Evolutionary conservation across 2,113 vertebrate genomes (phyloP), one percentile per base, ranked within the genome.

Genomic region (Syngnathus typhle): DNA sequence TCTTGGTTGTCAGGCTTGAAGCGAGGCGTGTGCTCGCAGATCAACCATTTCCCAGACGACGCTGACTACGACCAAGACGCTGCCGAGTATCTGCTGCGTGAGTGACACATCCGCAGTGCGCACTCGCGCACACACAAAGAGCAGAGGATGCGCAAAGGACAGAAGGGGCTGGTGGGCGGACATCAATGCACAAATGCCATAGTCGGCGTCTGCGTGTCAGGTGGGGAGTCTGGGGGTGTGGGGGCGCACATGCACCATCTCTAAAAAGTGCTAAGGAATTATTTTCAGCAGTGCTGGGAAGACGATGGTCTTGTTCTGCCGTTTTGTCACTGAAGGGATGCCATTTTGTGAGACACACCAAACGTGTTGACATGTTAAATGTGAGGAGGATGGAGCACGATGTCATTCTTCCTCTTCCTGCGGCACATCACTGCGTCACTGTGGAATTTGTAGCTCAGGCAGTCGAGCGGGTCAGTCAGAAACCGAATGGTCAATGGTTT

Each of bases 11-110:
- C 86, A 95, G 94, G 93, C 44, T 46, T 94, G 88, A 94, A 93
- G 83, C 89, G 92, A 88, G 95, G 95, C 5, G 89, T 95, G 63
- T 96, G 95, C 78, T 94, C 94, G 70, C 94, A 95, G 90, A 96
- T 96, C 84, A 95, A 96, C 87, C 95, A 96, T 68, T 96, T 96
- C 78, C 94, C 95, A 1, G 95, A 96, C 27, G 95, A 96, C 78
- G 94, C 93, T 32, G 95, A 96, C 86, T 96, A 96, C 66, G 95
- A 96, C 84, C 95, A 96, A 63, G 94, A 96, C 89, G 92, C 94
- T 69, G 94, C 95, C 23, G 95, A 96, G 84, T 96, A 96, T 75
- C 90, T 96, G 80, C 90, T 96, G 79, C 93, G 94, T 95, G 78
- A 91, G 91, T 89, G 60, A 64, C 62, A 61, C 69, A 56, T 60